Base-by-base conservation (phyloP, 2,797 vertebrate genomes). In the Acanthurus leucopareius region DNA sequence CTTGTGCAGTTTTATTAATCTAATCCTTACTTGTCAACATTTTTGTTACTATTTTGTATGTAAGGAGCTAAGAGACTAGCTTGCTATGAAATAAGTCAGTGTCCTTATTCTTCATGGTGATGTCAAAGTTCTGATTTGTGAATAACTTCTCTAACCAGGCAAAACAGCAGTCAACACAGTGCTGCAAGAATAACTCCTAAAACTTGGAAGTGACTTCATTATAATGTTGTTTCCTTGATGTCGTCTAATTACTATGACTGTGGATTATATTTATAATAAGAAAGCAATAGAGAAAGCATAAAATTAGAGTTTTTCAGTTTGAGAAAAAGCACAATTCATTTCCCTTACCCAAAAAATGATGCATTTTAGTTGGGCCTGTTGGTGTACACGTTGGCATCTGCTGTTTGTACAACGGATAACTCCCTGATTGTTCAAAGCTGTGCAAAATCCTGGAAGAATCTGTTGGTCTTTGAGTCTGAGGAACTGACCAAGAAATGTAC, bases 351-450 rank as follows among this genome's bases (percentile, higher is more conserved):
- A n/a, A 59, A 69, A 69, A 69, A 44, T 48, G 75, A 10, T 14
- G 65, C 60, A n/a, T 19, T 58, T 22, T 38, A 75, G 8, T 48
- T 19, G 47, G 16, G 25, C 67, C 45, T 28, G 74, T 42, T 73
- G 44, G 56, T 78, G 61, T 45, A 77, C 63, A 85, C 48, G 62
- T 2, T 42, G 63, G 20, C 69, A 63, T 79, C 56, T 73, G 63
- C 38, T 86, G 79, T 75, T 77, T 75, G 60, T 53, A 59, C 62
- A 77, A 20, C 2, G 15, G 48, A 71, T 82, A 49, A 15, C 22
- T 61, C 45, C 20, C 53, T 73, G 54, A 69, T 66, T 63, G 69
- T 28, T 69, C 32, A 81, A 81, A 83, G 72, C 69, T 76, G 69
- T 73, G 19, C 58, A 57, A 77, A 62, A 73, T 75, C 62, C 19